Evolutionary conservation across 1,140 invertebrate genomes (phyloP).

Genomic region (Argopecten irradians): DNA sequence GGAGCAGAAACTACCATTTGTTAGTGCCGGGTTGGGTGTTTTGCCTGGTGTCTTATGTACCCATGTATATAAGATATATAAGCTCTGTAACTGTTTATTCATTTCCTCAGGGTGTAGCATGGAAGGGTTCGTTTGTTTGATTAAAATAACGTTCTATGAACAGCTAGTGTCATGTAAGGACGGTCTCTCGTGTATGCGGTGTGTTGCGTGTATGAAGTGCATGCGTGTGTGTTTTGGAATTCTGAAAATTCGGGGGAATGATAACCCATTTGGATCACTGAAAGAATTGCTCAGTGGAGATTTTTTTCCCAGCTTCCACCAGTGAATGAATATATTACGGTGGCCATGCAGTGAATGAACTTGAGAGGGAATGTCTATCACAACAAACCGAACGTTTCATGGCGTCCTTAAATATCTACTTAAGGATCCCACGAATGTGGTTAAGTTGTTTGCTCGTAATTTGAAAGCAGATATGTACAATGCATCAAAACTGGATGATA

Average conservation of each 20-base stretch:
- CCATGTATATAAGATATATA: no score
- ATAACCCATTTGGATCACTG: conserved; percentile 29
- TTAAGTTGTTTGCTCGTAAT: conserved; percentile 41
- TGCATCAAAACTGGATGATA: conserved; percentile 26
- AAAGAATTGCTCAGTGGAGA: conserved; percentile 43
- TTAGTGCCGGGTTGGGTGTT: no score
- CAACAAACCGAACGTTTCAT: neutral
- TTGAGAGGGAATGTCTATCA: neutral
- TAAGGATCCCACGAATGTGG: neutral
- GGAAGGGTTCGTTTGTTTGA: no score
- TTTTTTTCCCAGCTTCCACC: conserved; percentile 50
- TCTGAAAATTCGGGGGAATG: conserved; percentile 21
- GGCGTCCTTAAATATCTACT: neutral
- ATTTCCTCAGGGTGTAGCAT: no score
- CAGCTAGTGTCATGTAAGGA: no score
- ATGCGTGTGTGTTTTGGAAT: conserved; percentile 37
- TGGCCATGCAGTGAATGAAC: conserved; percentile 39
- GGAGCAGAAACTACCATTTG: no score
- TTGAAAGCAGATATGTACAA: conserved; percentile 38
- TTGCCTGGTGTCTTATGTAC: no score
- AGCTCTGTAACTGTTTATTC: no score
- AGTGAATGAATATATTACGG: conserved; percentile 41
- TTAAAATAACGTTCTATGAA: no score
- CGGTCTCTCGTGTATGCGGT: conserved; percentile 35
- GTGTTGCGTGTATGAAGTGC: neutral